Evolutionary conservation across 1,140 invertebrate species (phyloP).

Genomic region (Apis mellifera): DNA sequence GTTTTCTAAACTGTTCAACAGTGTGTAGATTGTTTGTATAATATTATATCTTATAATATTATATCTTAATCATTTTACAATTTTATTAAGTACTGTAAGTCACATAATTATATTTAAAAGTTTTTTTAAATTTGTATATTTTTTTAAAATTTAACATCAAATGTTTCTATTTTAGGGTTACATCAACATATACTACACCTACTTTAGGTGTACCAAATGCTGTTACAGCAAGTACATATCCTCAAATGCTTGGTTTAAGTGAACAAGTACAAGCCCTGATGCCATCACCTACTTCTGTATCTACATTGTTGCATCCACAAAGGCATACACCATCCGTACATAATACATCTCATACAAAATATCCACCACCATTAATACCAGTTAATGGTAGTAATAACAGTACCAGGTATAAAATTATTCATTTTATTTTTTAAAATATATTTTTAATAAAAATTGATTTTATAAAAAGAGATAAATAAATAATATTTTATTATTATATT

Average conservation of each 20-base stretch:
- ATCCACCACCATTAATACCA: constrained; percentile 83
- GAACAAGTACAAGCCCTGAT: constrained; percentile 79
- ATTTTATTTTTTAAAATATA: neutral
- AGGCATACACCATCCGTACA: constrained; percentile 78
- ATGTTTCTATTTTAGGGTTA: constrained; percentile 77
- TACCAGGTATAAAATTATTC: constrained; percentile 48
- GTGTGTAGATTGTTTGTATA: constrained; percentile 15
- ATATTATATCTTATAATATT: constrained; percentile 25
- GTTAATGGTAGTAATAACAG: constrained; percentile 76
- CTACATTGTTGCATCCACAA: constrained; percentile 76
- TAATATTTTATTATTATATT: constrained; percentile 1
- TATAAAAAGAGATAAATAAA: neutral
- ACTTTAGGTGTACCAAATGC: constrained; percentile 77
- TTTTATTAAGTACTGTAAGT: constrained; percentile 6
- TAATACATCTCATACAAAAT: constrained; percentile 79
- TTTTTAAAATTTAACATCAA: neutral
- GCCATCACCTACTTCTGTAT: constrained; percentile 74
- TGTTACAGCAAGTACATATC: constrained; percentile 76
- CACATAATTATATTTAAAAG: neutral
- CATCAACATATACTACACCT: constrained; percentile 79
- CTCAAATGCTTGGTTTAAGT: constrained; percentile 78
- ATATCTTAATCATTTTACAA: constrained; percentile 20
- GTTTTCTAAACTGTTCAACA: constrained; percentile 2
- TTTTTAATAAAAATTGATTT: neutral
- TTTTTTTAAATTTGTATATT: neutral